phyloP scores from a whole-genome alignment of 1,140 invertebrate species.

The Whitmania pigra region DNA sequence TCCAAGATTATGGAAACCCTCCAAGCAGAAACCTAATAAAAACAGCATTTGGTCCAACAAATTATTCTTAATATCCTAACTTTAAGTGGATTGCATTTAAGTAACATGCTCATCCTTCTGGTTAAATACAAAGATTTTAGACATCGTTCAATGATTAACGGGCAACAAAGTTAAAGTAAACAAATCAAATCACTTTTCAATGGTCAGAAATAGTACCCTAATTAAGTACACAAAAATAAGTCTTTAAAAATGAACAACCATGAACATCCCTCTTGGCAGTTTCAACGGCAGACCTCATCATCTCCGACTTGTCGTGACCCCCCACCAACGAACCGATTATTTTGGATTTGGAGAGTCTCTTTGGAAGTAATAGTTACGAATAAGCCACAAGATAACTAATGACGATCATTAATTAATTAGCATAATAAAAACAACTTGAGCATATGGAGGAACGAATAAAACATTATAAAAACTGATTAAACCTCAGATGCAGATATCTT shows the following conservation, averaged over 20 bases:
- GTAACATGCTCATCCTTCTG: too few species aligned
- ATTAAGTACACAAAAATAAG: neutral
- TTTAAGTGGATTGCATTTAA: neutral
- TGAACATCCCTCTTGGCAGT: constrained; percentile 46
- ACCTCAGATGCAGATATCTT: constrained; percentile 32
- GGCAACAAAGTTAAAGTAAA: neutral
- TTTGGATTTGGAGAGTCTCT: constrained; percentile 33
- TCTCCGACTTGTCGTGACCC: constrained; percentile 50
- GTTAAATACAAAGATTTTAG: too few species aligned
- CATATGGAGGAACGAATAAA: constrained; percentile 24
- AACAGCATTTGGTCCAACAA: neutral
- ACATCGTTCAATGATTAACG: neutral
- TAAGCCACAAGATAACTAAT: too few species aligned
- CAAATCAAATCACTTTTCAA: constrained; percentile 10
- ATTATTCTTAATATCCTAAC: neutral
- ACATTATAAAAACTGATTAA: constrained; percentile 25
- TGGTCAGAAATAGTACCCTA: too few species aligned
- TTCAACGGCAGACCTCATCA: constrained; percentile 46
- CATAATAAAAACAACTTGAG: too few species aligned
- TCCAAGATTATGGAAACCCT: constrained; percentile 64
- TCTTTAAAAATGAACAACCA: constrained; percentile 27
- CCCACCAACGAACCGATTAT: constrained; percentile 62
- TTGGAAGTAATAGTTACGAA: constrained; percentile 24
- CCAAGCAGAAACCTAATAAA: constrained; percentile 57
- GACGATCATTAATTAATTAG: too few species aligned